Conservation (phyloP, 1,140 invertebrate genomes). For the Holcopasites calliopsidis region DNA sequence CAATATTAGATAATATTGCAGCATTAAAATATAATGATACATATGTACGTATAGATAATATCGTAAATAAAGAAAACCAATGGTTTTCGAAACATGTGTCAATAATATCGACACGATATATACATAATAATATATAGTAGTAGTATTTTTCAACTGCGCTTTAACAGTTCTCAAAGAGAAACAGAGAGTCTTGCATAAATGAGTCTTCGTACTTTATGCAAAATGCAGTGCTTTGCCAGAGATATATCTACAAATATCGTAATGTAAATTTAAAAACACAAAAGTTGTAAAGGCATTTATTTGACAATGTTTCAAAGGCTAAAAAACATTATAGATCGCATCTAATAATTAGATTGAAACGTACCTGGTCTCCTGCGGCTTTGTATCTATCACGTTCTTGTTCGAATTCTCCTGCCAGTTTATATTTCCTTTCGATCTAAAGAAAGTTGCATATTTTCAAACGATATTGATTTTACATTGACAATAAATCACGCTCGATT, state of each 20-base stretch:
- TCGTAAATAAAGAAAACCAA: slow-evolving; percentile 22
- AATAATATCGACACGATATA: not conserved
- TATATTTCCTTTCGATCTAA: slow-evolving; percentile 74
- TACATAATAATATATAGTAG: not conserved
- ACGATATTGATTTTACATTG: slow-evolving; percentile 17
- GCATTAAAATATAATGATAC: not conserved
- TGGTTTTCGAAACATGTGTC: slow-evolving; percentile 16
- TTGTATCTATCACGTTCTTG: slow-evolving; percentile 66
- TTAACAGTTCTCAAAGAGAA: slow-evolving; percentile 2
- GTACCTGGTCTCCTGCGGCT: slow-evolving; percentile 70
- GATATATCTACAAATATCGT: slow-evolving; percentile 10
- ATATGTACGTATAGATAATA: not conserved
- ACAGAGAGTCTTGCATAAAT: slow-evolving; percentile 15
- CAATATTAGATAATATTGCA: not conserved
- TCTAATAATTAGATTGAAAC: slow-evolving; percentile 44
- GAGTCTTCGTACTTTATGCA: slow-evolving; percentile 38
- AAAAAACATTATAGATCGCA: slow-evolving; percentile 34
- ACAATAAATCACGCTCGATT: not conserved
- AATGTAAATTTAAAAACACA: slow-evolving; percentile 30
- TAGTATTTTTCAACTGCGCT: not conserved
- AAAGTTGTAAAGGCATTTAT: slow-evolving; percentile 41
- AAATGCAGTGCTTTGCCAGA: slow-evolving; percentile 6
- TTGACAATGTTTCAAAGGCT: slow-evolving; percentile 39
- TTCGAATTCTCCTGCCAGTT: slow-evolving; percentile 68
- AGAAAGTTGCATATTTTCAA: slow-evolving; percentile 65